Percentiles rank a stretch among this genome's conserved stretches.
phyloP scores from a whole-genome alignment of 2,888 invertebrate species.

The Electrophaes corylata region DNA sequence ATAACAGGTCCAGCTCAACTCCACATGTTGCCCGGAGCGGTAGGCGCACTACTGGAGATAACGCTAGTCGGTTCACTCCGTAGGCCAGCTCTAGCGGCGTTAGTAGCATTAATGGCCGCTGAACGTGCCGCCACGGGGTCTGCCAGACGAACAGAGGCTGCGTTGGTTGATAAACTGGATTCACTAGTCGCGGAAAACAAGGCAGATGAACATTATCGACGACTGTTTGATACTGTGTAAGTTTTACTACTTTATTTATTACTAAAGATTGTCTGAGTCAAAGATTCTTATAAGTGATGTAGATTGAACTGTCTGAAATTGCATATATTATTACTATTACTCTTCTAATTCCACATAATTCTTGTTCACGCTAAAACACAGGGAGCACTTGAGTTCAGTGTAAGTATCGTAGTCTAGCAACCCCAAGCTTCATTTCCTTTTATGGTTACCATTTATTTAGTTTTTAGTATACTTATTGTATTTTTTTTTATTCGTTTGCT shows the following conservation, averaged over 20 bases:
- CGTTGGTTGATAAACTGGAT: conserved; percentile 96
- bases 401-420: conserved; percentile 84
- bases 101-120: conserved; percentile 98
- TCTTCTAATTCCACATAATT: conserved; percentile 4
- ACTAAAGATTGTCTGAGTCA: background rate
- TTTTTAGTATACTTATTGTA: background rate
- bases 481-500: background rate
- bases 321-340: too few relatives aligned
- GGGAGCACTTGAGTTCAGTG: conserved; percentile 97
- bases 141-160: conserved; percentile 95
- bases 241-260: conserved; percentile 63
- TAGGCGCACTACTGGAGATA: conserved; percentile 96
- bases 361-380: conserved; percentile 72
- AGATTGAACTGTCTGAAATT: too few relatives aligned
- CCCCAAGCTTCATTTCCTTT: background rate
- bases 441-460: background rate
- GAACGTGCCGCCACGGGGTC: conserved; percentile 93
- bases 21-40: conserved; percentile 95
- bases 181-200: conserved; percentile 96
- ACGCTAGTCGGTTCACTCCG: conserved; percentile 95
- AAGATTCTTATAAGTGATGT: too few relatives aligned
- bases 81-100: conserved; percentile 95
- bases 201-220: conserved; percentile 96
- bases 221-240: conserved; percentile 98
- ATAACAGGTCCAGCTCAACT: conserved; percentile 90